phyloP scores from a whole-genome alignment of 2,797 vertebrate genomes.

The Lagodon rhomboides region DNA sequence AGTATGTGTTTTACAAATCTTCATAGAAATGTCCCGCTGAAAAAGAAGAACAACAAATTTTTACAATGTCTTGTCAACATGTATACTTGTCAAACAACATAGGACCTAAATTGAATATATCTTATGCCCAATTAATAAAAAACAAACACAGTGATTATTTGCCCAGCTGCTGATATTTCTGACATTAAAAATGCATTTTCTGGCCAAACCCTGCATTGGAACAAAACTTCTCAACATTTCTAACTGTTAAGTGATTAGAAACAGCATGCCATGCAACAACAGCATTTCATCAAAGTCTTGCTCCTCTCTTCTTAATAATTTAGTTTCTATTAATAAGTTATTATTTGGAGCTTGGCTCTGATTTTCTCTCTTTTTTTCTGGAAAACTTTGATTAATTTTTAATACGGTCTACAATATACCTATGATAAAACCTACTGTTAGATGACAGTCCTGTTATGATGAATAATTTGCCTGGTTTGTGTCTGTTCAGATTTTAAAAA shows the following conservation, averaged over 20 bases:
- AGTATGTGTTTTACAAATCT: slow-evolving; percentile 64
- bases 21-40: slow-evolving; percentile 70
- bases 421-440: background rate
- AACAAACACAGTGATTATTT: background rate
- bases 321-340: background rate
- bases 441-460: background rate
- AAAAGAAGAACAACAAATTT: slow-evolving; percentile 12
- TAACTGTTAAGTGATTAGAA: background rate
- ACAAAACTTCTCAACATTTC: slow-evolving; percentile 25
- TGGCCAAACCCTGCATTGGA: background rate
- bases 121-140: background rate
- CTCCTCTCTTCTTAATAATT: slow-evolving; percentile 7
- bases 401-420: background rate
- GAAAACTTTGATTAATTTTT: background rate
- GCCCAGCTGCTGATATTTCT: background rate
- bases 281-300: slow-evolving; percentile 2
- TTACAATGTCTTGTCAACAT: background rate
- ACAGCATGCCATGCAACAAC: background rate
- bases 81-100: background rate
- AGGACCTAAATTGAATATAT: background rate
- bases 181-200: background rate
- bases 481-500: background rate
- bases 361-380: background rate
- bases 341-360: background rate
- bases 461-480: background rate